Evolutionary conservation across 2,797 vertebrate genomes (phyloP).

Genomic region (Aulostomus chinensis): DNA sequence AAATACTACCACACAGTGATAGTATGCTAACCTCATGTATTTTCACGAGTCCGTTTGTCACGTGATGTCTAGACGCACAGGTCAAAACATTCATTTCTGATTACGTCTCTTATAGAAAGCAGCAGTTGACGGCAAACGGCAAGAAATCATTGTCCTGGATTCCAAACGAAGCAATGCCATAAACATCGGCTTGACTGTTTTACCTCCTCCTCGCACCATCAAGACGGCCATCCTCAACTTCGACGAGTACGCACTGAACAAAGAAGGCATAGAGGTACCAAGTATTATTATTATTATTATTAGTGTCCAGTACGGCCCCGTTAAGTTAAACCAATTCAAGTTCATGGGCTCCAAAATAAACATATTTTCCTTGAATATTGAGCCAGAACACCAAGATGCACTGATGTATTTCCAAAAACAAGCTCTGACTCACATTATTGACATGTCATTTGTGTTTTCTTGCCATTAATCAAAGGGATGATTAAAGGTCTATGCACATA

Average conservation of each 20-base stretch:
- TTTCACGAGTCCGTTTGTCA: too few relatives aligned
- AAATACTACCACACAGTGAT: not conserved
- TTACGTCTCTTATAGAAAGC: conserved; percentile 83
- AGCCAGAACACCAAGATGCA: conserved; percentile 32
- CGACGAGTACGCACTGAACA: conserved; percentile 98
- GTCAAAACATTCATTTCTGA: too few relatives aligned
- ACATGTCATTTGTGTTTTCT: conserved; percentile 33
- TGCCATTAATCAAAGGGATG: conserved; percentile 53
- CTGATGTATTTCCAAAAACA: conserved; percentile 31
- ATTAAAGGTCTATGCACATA: conserved; percentile 46
- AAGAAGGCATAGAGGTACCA: conserved; percentile 97
- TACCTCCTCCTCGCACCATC: conserved; percentile 96
- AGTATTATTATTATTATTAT: conserved; percentile 41
- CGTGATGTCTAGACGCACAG: too few relatives aligned
- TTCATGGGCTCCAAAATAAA: conserved; percentile 44
- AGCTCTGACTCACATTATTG: conserved; percentile 22
- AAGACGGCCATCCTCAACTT: conserved; percentile 99
- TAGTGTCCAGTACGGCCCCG: conserved; percentile 5
- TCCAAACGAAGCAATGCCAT: conserved; percentile 97
- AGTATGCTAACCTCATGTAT: too few relatives aligned
- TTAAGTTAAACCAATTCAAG: conserved; percentile 34
- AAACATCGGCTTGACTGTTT: conserved; percentile 95
- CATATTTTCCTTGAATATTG: conserved; percentile 21
- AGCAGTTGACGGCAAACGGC: conserved; percentile 94
- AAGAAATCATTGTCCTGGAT: conserved; percentile 95